Conservation (phyloP, 2,113 vertebrate species). For the Ammodytes dubius region DNA sequence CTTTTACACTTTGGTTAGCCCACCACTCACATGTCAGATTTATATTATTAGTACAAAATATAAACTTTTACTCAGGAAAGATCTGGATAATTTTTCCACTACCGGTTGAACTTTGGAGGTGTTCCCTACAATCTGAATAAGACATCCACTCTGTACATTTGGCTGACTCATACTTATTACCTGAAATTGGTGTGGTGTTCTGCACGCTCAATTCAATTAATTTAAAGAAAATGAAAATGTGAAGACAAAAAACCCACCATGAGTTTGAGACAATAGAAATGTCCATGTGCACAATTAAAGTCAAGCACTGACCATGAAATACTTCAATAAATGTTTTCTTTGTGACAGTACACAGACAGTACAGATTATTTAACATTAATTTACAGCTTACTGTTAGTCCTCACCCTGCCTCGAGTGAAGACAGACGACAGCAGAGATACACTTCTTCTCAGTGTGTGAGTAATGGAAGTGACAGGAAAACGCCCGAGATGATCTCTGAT, state of each 20-base stretch:
- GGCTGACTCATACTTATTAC: background rate
- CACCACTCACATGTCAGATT: no score
- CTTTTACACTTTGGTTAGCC: no score
- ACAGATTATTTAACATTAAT: background rate
- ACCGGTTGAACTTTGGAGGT: background rate
- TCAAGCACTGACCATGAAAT: background rate
- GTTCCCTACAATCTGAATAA: no score
- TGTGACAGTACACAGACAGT: no score
- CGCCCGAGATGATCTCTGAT: constrained; percentile 48
- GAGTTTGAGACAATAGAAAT: background rate
- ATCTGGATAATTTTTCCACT: no score
- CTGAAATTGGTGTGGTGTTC: background rate
- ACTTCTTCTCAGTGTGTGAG: background rate
- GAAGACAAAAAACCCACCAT: background rate
- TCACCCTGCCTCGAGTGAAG: constrained; percentile 20
- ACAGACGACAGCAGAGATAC: background rate
- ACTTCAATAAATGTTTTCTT: no score
- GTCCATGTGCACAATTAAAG: background rate
- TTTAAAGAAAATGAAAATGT: background rate
- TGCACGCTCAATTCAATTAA: background rate
- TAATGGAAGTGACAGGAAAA: constrained; percentile 59
- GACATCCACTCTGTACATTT: background rate
- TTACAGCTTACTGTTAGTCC: constrained; percentile 3
- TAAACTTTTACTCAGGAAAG: no score
- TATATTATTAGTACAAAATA: no score